phyloP scores from a whole-genome alignment of 2,113 vertebrate species.

The Cavia porcellus region DNA sequence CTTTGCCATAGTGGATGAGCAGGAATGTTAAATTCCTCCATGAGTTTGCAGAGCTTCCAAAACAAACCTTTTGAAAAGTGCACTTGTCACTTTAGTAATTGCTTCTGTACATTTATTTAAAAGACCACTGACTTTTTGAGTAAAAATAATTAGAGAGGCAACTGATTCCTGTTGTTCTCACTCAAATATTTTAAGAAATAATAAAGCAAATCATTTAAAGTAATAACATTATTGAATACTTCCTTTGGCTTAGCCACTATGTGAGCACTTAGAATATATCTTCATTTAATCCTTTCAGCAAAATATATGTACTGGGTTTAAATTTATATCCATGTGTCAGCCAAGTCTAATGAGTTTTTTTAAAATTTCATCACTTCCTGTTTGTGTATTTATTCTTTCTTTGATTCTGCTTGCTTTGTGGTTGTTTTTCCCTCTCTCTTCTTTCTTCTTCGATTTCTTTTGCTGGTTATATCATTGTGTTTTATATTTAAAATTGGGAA shows the following conservation, averaged over 20 bases:
- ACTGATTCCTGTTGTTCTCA: neutral
- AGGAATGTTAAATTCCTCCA: neutral
- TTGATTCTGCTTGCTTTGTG: neutral
- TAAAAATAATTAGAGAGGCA: neutral
- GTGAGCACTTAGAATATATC: neutral
- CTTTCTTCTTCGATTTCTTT: neutral
- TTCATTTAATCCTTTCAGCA: neutral
- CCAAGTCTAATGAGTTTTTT: neutral
- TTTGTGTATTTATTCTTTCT: neutral
- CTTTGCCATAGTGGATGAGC: neutral
- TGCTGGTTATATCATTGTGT: neutral
- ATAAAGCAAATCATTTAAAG: neutral
- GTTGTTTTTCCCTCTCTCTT: neutral
- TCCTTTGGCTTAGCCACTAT: neutral
- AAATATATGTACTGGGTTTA: neutral
- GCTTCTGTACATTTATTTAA: neutral
- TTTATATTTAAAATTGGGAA: neutral
- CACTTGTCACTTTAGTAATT: neutral
- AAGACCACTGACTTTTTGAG: neutral
- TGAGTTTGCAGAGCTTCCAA: neutral
- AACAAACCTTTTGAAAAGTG: constrained; percentile 29
- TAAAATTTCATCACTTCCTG: neutral
- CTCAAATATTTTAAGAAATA: neutral
- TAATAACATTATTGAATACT: neutral
- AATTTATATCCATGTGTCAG: neutral